These are phyloP conservation scores for Dicrurus megarhynchus DNA, from an alignment of 2,113 vertebrate genomes.

Conservation along the genomic window DNA sequence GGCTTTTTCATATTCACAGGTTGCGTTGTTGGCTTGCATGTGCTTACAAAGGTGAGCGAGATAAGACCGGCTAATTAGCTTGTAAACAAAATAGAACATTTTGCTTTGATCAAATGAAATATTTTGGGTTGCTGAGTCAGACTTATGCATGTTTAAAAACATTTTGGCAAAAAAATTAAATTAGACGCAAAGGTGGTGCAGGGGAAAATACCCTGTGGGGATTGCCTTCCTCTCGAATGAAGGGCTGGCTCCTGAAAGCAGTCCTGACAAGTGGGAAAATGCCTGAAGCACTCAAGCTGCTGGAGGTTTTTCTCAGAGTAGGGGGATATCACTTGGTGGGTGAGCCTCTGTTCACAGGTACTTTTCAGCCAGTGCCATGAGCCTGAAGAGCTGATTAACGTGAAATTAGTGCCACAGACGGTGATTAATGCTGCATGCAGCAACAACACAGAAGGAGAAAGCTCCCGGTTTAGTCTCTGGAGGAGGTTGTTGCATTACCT, in stretches of 20 bases:
- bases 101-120: slow-evolving; percentile 22
- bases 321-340: neutral
- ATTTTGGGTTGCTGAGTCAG: slow-evolving; percentile 24
- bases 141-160: neutral
- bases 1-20: neutral
- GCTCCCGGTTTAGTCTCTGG: neutral
- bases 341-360: neutral
- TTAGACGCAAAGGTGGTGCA: neutral
- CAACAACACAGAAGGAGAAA: accelerated
- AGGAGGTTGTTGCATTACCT: neutral
- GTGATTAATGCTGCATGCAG: neutral
- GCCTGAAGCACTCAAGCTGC: neutral
- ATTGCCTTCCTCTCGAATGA: neutral
- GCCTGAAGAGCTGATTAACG: neutral
- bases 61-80: slow-evolving; percentile 30
- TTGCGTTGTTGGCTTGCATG: neutral
- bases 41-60: neutral
- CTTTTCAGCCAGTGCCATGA: neutral
- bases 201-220: neutral
- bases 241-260: neutral
- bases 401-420: neutral
- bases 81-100: neutral
- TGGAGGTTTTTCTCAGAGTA: neutral
- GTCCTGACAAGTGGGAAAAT: neutral
- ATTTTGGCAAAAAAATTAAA: neutral